These are phyloP conservation scores for Desmophyllum pertusum DNA, from an alignment of 92 coral and sea anemone species.

Conservation along the genomic window DNA sequence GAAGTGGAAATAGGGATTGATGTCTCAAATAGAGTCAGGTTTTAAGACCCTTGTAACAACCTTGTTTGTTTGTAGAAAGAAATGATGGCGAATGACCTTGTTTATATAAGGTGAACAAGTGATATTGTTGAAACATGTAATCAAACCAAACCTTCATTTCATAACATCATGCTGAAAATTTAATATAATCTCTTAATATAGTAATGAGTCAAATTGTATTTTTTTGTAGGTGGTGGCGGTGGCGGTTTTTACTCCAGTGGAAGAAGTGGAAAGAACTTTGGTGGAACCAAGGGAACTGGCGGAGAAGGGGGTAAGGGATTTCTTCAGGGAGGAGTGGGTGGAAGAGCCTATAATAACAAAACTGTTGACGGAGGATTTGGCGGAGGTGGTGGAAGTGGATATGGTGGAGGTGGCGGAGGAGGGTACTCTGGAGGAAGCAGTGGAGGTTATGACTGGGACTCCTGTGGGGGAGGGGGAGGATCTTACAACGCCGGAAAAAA, in stretches of 20 bases:
- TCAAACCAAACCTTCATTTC: no score
- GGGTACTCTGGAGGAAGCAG: neutral
- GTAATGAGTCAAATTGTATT: neutral
- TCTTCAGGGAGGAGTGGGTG: neutral
- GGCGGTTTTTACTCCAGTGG: conserved; percentile 35
- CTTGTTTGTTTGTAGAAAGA: no score
- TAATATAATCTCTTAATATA: no score
- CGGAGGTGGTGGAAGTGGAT: neutral
- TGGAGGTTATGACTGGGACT: neutral
- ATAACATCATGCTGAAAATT: no score
- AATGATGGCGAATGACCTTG: no score
- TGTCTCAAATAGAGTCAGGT: no score
- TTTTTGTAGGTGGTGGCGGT: neutral
- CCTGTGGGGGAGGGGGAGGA: neutral
- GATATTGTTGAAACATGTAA: no score
- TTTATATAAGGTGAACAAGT: no score
- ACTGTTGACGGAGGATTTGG: neutral
- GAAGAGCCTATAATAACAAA: neutral
- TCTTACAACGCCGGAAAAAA: neutral
- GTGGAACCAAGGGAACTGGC: conserved; percentile 17
- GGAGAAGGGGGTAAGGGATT: conserved; percentile 37
- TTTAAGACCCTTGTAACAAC: no score
- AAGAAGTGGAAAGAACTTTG: conserved; percentile 21
- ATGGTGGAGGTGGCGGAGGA: neutral
- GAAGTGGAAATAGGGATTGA: no score